These are phyloP conservation scores for Ericerus pela DNA, from an alignment of 1,140 invertebrate species.

Conservation along the genomic window DNA sequence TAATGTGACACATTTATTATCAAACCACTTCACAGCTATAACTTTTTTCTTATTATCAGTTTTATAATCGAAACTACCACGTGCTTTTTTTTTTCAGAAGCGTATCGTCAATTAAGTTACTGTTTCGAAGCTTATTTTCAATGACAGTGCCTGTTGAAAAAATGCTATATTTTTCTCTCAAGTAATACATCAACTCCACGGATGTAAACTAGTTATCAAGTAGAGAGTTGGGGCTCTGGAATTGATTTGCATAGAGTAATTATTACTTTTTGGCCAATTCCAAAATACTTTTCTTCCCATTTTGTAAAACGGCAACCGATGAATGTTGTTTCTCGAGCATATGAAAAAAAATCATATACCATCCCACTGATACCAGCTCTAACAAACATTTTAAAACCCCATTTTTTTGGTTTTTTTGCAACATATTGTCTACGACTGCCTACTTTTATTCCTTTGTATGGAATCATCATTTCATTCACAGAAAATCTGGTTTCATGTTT, in stretches of 20 bases:
- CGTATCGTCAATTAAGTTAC: slow-evolving; percentile 1
- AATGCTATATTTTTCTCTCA: slow-evolving; percentile 12
- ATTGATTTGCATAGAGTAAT: slow-evolving; percentile 3
- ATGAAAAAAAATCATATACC: slow-evolving; percentile 30
- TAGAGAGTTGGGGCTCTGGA: neutral
- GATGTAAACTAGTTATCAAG: slow-evolving; percentile 16
- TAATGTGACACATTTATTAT: slow-evolving; percentile 32
- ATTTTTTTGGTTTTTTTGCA: slow-evolving; percentile 28
- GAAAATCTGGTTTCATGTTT: slow-evolving; percentile 25
- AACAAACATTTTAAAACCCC: slow-evolving; percentile 31
- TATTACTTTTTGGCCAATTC: slow-evolving; percentile 8
- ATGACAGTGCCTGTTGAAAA: slow-evolving; percentile 7
- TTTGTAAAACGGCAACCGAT: neutral
- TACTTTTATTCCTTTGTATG: slow-evolving; percentile 32
- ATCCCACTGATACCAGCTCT: slow-evolving; percentile 27
- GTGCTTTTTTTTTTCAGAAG: slow-evolving; percentile 26
- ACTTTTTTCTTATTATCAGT: slow-evolving; percentile 21
- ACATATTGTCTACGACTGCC: slow-evolving; percentile 28
- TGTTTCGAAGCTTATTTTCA: slow-evolving; percentile 1
- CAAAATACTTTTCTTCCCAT: slow-evolving; percentile 5
- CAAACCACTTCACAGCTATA: slow-evolving; percentile 30
- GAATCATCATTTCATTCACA: slow-evolving; percentile 33
- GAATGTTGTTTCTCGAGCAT: slow-evolving; percentile 19
- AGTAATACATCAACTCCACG: slow-evolving; percentile 6
- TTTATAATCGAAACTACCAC: slow-evolving; percentile 23